A percentile compares a stretch with the other conserved stretches of the same genome.
Evolutionary conservation across 1,140 invertebrate genomes (phyloP).

Genomic region (Halictus rubicundus): DNA sequence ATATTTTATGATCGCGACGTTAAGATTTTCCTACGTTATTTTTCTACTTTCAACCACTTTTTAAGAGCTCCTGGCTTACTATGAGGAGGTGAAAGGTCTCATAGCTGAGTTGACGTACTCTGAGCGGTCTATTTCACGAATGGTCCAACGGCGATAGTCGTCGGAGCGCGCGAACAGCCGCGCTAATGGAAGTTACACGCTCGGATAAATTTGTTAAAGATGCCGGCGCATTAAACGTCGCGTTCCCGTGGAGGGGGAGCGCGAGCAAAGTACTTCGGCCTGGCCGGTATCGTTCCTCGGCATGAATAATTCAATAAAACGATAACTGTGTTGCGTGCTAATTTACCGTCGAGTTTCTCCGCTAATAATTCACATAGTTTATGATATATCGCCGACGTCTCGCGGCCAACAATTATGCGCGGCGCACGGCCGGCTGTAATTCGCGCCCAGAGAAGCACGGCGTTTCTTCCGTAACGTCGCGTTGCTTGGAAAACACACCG

Average conservation of each 20-base stretch:
- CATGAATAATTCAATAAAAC: constrained; percentile 66
- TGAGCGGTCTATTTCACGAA: background rate
- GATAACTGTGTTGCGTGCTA: constrained; percentile 63
- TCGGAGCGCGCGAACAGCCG: background rate
- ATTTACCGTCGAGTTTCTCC: constrained; percentile 59
- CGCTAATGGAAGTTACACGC: constrained; percentile 18
- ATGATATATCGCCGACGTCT: constrained; percentile 58
- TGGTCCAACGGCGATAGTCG: background rate
- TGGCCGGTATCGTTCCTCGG: constrained; percentile 32
- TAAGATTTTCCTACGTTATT: no score
- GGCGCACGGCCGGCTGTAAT: constrained; percentile 8
- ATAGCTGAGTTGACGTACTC: no score
- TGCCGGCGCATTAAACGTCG: constrained; percentile 41
- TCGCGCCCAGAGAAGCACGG: constrained; percentile 22
- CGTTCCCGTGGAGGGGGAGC: background rate
- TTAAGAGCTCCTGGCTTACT: no score
- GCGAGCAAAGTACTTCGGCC: background rate
- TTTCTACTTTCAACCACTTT: no score
- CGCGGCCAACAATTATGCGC: constrained; percentile 49
- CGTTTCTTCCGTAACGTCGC: no score
- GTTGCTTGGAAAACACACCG: no score
- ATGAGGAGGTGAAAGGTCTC: no score
- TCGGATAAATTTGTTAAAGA: constrained; percentile 53
- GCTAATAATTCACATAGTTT: constrained; percentile 62
- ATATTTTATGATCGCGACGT: no score